These are phyloP conservation scores for Poeciliopsis paucimaculata DNA, from an alignment of 2,797 vertebrate genomes.

Conservation along the genomic window DNA sequence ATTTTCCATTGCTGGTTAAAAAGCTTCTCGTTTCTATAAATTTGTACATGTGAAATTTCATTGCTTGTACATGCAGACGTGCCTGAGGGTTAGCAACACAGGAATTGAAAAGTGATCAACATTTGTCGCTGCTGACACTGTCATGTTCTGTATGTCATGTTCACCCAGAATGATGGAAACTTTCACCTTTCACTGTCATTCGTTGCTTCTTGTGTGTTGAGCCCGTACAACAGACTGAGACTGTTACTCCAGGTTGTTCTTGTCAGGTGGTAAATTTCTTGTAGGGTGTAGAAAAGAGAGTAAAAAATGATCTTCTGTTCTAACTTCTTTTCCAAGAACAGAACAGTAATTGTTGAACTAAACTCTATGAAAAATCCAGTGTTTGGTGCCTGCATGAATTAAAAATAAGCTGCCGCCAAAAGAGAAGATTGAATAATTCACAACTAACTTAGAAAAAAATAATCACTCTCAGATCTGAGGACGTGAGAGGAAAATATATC, in stretches of 20 bases:
- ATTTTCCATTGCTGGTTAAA: not conserved
- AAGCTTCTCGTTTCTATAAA: not conserved
- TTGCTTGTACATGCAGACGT: too few relatives aligned
- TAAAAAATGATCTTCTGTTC: not conserved
- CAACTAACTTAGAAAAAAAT: not conserved
- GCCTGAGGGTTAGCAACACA: too few relatives aligned
- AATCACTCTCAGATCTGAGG: not conserved
- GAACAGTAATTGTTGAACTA: not conserved
- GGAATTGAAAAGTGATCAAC: too few relatives aligned
- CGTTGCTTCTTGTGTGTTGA: too few relatives aligned
- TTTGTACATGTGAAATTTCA: too few relatives aligned
- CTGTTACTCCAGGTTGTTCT: not conserved
- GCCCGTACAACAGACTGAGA: not conserved
- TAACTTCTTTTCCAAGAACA: conserved; percentile 5
- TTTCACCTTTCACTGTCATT: too few relatives aligned
- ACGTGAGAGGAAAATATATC: not conserved
- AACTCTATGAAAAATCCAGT: not conserved
- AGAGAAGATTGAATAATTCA: not conserved
- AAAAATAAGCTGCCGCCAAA: not conserved
- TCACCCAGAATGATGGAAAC: too few relatives aligned
- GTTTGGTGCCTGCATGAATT: conserved; percentile 9
- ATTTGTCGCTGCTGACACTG: too few relatives aligned
- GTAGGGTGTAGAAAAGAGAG: not conserved
- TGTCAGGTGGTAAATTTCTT: not conserved
- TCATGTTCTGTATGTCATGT: too few relatives aligned